phyloP scores from a whole-genome alignment of 2,797 vertebrate species.

The Pipistrellus kuhlii region DNA sequence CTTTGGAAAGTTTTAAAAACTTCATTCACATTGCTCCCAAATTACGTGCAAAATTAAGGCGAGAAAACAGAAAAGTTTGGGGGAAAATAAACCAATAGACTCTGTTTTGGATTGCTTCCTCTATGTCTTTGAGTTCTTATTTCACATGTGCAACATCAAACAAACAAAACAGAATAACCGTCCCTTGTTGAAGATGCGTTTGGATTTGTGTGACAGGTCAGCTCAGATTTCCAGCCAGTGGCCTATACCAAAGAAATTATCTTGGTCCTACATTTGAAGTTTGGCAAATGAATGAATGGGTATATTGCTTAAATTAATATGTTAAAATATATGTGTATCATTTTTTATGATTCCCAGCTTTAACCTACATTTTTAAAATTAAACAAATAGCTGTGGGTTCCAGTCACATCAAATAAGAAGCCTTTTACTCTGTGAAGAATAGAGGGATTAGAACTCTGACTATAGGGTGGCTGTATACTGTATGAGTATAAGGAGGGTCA shows the following conservation, averaged over 20 bases:
- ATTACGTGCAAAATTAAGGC: neutral
- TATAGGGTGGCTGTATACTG: neutral
- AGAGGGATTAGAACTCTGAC: neutral
- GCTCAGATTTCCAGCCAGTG: neutral
- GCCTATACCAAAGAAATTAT: neutral
- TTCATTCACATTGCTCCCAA: neutral
- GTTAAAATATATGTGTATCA: neutral
- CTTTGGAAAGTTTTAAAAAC: constrained; percentile 21
- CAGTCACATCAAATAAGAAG: neutral
- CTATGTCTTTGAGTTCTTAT: neutral
- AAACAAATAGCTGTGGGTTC: neutral
- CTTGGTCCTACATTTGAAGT: neutral
- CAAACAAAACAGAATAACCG: neutral
- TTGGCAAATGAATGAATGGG: neutral
- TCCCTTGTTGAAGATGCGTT: neutral
- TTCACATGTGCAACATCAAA: constrained; percentile 3
- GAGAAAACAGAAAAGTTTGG: neutral
- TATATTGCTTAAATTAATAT: neutral
- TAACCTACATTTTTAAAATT: neutral
- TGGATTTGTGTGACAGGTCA: neutral
- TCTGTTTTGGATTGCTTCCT: neutral
- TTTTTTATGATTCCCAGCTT: neutral
- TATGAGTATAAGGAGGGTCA: accelerated
- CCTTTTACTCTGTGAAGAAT: neutral
- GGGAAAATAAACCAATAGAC: neutral